Conservation (phyloP, 2,113 vertebrate species). For the Pleuronectes platessa region DNA sequence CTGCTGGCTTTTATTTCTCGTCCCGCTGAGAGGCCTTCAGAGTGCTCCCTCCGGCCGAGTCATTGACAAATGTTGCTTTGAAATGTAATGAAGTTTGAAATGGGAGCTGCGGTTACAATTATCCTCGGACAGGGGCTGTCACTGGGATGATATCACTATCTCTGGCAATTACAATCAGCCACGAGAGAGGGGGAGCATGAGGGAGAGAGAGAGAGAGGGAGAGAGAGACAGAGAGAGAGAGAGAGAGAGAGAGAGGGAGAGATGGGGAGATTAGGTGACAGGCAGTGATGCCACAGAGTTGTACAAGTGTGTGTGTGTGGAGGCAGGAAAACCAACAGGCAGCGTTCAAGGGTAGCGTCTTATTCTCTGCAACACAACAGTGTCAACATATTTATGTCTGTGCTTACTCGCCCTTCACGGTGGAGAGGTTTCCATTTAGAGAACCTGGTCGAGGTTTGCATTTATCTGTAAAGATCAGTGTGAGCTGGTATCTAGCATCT, state of each 20-base stretch:
- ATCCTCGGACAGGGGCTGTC: constrained; percentile 79
- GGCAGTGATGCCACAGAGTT: constrained; percentile 59
- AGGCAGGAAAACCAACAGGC: constrained; percentile 50
- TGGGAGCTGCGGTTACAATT: constrained; percentile 82
- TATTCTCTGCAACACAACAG: constrained; percentile 17
- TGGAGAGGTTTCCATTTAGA: too few relatives aligned
- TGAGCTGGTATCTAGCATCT: too few relatives aligned
- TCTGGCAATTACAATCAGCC: constrained; percentile 74
- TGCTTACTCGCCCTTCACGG: not conserved
- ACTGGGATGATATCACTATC: constrained; percentile 76
- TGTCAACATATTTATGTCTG: constrained; percentile 2
- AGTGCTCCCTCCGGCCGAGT: constrained; percentile 73
- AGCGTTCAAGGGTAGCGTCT: not conserved
- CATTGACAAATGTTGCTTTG: constrained; percentile 84
- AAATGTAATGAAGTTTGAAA: constrained; percentile 87
- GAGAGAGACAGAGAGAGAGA: constrained; percentile 29
- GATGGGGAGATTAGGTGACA: constrained; percentile 69
- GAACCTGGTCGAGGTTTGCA: too few relatives aligned
- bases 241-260: constrained; percentile 21
- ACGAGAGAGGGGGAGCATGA: constrained; percentile 44
- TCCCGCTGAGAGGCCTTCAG: constrained; percentile 66
- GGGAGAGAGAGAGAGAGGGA: constrained; percentile 27
- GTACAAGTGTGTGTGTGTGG: constrained; percentile 20
- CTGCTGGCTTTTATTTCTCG: constrained; percentile 44
- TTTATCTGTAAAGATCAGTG: too few relatives aligned